Percentiles rank a stretch among this genome's conserved stretches.
Conservation (phyloP, 2,113 vertebrate genomes). For the Hippocampus abdominalis region DNA sequence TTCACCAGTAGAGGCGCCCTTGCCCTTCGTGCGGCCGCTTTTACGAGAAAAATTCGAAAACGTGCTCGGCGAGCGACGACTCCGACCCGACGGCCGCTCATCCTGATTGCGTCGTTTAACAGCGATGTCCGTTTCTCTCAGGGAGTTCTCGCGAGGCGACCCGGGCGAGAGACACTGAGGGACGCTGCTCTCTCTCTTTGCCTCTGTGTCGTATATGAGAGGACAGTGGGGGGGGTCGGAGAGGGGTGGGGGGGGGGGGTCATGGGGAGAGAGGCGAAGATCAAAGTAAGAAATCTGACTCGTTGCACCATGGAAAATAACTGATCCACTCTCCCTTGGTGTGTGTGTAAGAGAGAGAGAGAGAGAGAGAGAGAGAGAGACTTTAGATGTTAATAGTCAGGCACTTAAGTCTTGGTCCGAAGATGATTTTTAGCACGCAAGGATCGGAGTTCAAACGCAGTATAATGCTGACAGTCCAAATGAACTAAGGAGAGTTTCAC, state of each 20-base stretch:
- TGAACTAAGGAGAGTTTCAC: too few relatives aligned
- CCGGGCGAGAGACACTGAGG: neutral
- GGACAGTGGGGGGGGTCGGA: slow-evolving; percentile 24
- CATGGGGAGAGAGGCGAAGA: slow-evolving; percentile 48
- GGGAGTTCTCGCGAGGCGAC: too few relatives aligned
- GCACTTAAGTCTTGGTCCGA: neutral
- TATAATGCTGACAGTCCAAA: too few relatives aligned
- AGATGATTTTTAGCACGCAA: too few relatives aligned
- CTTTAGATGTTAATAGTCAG: neutral
- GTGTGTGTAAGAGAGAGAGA: slow-evolving; percentile 5
- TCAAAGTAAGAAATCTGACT: slow-evolving; percentile 69
- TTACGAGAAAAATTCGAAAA: too few relatives aligned
- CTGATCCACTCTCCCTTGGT: slow-evolving; percentile 40
- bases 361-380: too few relatives aligned
- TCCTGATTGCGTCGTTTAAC: neutral
- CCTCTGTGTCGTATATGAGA: slow-evolving; percentile 27
- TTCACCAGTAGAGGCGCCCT: neutral
- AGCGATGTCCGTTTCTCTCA: too few relatives aligned
- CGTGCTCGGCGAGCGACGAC: too few relatives aligned
- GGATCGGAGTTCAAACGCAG: too few relatives aligned
- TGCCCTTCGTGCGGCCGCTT: neutral
- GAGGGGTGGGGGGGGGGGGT: neutral
- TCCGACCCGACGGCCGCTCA: too few relatives aligned
- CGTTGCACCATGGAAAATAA: slow-evolving; percentile 59
- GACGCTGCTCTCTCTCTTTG: slow-evolving; percentile 15